These are phyloP conservation scores for Artemia franciscana DNA, from an alignment of 1,140 invertebrate species.

Conservation along the genomic window DNA sequence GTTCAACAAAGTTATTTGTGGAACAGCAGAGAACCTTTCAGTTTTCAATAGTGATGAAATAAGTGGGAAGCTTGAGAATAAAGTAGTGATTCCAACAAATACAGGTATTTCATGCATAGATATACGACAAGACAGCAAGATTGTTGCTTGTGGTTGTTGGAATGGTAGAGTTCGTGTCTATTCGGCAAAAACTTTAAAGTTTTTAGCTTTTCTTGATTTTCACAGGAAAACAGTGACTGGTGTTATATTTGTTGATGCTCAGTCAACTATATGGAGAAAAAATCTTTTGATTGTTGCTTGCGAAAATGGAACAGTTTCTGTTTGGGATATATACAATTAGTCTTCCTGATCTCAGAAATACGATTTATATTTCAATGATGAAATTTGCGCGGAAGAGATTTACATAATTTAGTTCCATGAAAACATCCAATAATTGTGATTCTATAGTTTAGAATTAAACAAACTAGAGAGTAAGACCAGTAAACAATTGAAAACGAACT, in stretches of 20 bases:
- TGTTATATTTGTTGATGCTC: background rate
- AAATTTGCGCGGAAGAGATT: too few species aligned
- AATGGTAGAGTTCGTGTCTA: constrained; percentile 48
- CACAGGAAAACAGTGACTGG: background rate
- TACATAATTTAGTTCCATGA: too few species aligned
- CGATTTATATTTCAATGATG: too few species aligned
- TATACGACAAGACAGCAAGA: constrained; percentile 41
- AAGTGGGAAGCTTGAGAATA: background rate
- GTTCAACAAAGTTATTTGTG: background rate
- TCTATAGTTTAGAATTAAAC: too few species aligned
- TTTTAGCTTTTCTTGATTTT: constrained; percentile 38
- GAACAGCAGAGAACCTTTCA: background rate
- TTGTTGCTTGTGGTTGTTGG: constrained; percentile 48
- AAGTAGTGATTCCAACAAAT: constrained; percentile 22
- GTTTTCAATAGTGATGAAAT: background rate
- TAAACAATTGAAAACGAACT: too few species aligned
- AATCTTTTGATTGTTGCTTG: background rate
- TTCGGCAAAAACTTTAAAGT: constrained; percentile 46
- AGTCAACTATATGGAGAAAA: constrained; percentile 6
- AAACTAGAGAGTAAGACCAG: too few species aligned
- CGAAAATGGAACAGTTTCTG: background rate
- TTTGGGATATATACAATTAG: background rate
- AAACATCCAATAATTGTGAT: too few species aligned
- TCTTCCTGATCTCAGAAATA: too few species aligned
- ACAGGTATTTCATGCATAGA: constrained; percentile 40